Base-by-base conservation (phyloP, 1,140 invertebrate species). In the Drosophila navojoa region DNA sequence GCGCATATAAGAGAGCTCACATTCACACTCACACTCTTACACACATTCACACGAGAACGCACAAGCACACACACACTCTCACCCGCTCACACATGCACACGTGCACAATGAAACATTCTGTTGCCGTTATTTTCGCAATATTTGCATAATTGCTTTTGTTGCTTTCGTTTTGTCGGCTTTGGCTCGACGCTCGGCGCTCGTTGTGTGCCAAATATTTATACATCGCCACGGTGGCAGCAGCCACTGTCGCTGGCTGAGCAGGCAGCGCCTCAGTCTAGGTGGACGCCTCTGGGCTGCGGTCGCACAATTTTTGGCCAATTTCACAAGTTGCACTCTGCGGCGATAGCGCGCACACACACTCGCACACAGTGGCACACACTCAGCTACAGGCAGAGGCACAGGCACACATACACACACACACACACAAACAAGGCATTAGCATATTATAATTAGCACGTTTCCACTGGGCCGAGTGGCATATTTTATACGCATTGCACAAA, bases 121-220 rank as follows among this genome's bases (percentile, higher is more conserved):
- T 59, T 77, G 75, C 55, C 70, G 66, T 78, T 81, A 71, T 81
- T 81, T 81, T 79, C 71, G 72, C 76, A 78, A 79, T 79, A 79
- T 79, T 79, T 79, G 77, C 77, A 79, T 79, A 79, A 79, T 79
- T 79, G 77, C 76, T 80, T 80, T 80, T 80, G 77, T 77, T 80
- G 71, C 71, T 80, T 77, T 77, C 76, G 67, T 75, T 75, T 78
- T 58, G 58, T 76, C 70, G 69, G 62, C 66, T 74, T 77, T 74
- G 55, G 75, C 66, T 58, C 53, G 55, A 27, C 49, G 55, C 55
- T 59, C 13, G 29, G 9, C 29, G 55, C 29, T 49, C 45, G 45
- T 22, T 45, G 62, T 66, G 64, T 64, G 60, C 58, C 70, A 79
- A 79, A 79, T 77, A 79, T 79, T 77, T 80, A 72, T 63, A 79